A percentile compares a stretch with the other conserved stretches of the same genome.
Conservation (phyloP, 2,888 invertebrate species). For the Phaedon cochleariae region DNA sequence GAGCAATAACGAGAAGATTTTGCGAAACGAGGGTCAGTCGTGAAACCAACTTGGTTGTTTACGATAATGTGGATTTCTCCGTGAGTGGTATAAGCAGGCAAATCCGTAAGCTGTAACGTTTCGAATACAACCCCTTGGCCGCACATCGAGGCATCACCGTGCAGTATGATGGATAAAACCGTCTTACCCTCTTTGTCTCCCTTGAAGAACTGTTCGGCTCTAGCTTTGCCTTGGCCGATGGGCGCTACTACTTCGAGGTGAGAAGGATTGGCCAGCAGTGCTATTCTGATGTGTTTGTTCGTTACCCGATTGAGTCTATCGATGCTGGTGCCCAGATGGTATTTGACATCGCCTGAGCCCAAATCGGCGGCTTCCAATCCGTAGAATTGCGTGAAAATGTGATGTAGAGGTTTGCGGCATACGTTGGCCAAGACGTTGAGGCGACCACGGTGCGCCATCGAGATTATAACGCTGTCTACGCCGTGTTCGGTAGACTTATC, state of each 20-base stretch:
- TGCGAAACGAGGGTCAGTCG: conserved; percentile 87
- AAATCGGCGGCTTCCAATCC: conserved; percentile 90
- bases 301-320: conserved; percentile 89
- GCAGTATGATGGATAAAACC: conserved; percentile 91
- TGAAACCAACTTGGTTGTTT: conserved; percentile 97
- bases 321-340: conserved; percentile 88
- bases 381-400: conserved; percentile 90
- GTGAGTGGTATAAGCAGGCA: conserved; percentile 92
- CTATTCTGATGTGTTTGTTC: conserved; percentile 86
- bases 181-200: conserved; percentile 91
- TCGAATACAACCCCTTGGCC: conserved; percentile 96
- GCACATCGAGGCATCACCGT: conserved; percentile 95
- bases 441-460: conserved; percentile 87
- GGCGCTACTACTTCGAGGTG: conserved; percentile 94
- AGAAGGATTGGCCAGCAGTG: conserved; percentile 90
- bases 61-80: conserved; percentile 94
- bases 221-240: conserved; percentile 91
- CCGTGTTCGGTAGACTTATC: conserved; percentile 93
- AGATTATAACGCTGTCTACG: conserved; percentile 97
- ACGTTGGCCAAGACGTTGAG: conserved; percentile 91
- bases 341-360: conserved; percentile 90
- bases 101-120: conserved; percentile 92
- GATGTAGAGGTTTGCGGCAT: conserved; percentile 87
- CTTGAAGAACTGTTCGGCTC: conserved; percentile 93
- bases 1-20: conserved; percentile 91